These are phyloP conservation scores for Cygnus atratus DNA, from an alignment of 2,113 vertebrate species.

Conservation along the genomic window DNA sequence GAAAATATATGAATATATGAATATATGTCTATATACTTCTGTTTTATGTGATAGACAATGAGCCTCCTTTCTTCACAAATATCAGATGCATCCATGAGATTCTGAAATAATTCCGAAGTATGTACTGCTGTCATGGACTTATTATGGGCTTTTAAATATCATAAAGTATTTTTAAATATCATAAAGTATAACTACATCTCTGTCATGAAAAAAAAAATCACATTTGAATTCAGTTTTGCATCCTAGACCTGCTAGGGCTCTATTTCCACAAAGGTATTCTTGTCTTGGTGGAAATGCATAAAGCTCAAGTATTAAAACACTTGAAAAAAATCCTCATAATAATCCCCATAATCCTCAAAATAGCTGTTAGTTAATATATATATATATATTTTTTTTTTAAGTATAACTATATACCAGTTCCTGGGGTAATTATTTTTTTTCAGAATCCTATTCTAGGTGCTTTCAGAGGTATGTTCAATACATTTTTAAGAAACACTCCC, in stretches of 20 bases:
- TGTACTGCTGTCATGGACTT: background rate
- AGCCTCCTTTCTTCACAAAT: background rate
- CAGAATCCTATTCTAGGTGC: background rate
- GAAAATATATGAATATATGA: no score
- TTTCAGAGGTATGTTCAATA: background rate
- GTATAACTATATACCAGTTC: background rate
- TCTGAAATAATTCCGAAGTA: background rate
- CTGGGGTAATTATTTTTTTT: background rate
- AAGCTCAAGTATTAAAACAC: background rate
- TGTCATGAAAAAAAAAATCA: background rate
- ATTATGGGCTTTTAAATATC: background rate
- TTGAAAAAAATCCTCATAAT: background rate
- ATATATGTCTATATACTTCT: background rate
- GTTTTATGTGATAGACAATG: background rate
- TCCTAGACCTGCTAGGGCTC: background rate
- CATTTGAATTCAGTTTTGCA: background rate
- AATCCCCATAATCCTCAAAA: background rate
- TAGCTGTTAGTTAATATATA: background rate
- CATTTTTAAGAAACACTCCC: background rate
- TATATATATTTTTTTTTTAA: background rate
- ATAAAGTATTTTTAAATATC: background rate
- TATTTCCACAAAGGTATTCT: background rate
- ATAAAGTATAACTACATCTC: background rate
- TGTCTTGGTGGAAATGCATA: background rate
- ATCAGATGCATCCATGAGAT: background rate